Percentiles rank a stretch among this genome's conserved stretches.
Conservation (phyloP, 30 jellyfish, hydroid and myxozoan genomes). For the Hydractinia symbiolongicarpus region DNA sequence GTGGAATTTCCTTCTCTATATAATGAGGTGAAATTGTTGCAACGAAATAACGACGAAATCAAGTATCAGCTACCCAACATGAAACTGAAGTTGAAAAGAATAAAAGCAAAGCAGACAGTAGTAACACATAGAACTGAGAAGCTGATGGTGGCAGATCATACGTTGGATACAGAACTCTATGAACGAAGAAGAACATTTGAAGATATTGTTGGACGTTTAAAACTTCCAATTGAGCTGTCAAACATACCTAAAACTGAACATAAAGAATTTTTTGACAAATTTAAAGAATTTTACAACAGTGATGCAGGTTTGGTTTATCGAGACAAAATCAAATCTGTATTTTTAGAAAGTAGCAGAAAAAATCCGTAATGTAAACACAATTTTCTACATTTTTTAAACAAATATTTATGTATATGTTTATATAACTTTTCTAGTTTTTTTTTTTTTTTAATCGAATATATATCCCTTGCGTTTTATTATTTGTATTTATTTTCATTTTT, state of each 20-base stretch:
- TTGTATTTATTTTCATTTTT: too few relatives aligned
- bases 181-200: background rate
- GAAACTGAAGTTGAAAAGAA: background rate
- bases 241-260: constrained; percentile 1
- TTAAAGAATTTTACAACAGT: background rate
- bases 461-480: too few relatives aligned
- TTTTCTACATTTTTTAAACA: too few relatives aligned
- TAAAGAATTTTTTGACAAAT: background rate
- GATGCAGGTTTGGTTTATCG: background rate
- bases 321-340: background rate
- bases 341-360: too few relatives aligned
- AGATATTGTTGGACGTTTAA: background rate
- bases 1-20: background rate
- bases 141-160: background rate
- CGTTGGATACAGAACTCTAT: background rate
- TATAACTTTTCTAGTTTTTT: too few relatives aligned
- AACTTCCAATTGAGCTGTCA: background rate
- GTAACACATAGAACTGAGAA: background rate
- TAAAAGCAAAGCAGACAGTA: background rate
- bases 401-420: too few relatives aligned
- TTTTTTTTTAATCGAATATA: too few relatives aligned
- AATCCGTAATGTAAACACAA: too few relatives aligned
- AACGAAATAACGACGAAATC: background rate
- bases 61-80: background rate
- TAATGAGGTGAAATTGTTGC: background rate